Conservation (phyloP, 2,888 invertebrate species). For the Tiliacea aurago region DNA sequence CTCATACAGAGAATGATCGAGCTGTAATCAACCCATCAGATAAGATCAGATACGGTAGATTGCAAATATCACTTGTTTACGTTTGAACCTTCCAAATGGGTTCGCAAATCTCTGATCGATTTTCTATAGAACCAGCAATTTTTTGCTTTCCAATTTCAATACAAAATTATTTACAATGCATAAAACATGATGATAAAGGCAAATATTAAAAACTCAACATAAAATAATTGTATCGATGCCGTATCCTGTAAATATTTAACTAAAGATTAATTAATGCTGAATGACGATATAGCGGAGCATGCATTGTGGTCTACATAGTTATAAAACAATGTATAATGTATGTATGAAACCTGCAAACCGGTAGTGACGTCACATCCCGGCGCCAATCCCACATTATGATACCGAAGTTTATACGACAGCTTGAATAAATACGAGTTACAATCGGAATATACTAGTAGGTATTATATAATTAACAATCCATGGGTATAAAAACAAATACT, state of each 20-base stretch:
- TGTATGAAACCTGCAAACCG: slow-evolving; percentile 26
- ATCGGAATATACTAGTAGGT: slow-evolving; percentile 8
- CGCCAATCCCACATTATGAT: slow-evolving; percentile 45
- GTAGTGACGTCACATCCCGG: slow-evolving; percentile 33
- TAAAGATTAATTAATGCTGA: slow-evolving; percentile 47
- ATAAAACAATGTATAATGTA: slow-evolving; percentile 6
- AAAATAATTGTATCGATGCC: not conserved
- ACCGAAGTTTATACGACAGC: slow-evolving; percentile 40
- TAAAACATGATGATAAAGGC: not conserved
- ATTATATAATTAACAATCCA: slow-evolving; percentile 19
- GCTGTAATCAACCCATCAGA: not conserved
- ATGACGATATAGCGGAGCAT: slow-evolving; percentile 24
- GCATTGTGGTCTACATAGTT: slow-evolving; percentile 22
- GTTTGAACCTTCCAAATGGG: not conserved
- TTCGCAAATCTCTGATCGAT: not conserved
- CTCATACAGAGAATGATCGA: not conserved
- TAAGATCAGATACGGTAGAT: not conserved
- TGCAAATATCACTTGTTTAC: not conserved
- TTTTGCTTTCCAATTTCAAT: not conserved
- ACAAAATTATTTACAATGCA: not conserved
- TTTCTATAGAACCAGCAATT: not conserved
- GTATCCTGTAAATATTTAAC: slow-evolving; percentile 38
- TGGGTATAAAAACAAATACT: no score
- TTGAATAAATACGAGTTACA: slow-evolving; percentile 44
- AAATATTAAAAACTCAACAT: not conserved